Conservation (phyloP, 2,113 vertebrate genomes). For the Theristicus caerulescens region DNA sequence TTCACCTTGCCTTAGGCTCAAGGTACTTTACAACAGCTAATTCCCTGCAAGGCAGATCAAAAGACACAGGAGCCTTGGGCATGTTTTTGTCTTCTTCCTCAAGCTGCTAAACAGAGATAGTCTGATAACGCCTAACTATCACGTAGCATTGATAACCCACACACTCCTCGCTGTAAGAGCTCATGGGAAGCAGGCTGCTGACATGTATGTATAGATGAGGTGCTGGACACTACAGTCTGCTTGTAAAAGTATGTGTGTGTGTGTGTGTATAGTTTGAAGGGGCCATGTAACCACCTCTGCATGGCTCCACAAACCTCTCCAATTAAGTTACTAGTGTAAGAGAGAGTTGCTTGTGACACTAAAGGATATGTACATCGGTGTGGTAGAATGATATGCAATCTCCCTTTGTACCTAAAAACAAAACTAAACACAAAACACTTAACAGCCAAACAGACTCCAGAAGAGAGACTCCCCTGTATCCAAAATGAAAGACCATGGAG, state of each 20-base stretch:
- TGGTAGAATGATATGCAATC: not conserved
- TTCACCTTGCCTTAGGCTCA: constrained; percentile 35
- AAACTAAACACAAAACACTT: not conserved
- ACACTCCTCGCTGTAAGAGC: not conserved
- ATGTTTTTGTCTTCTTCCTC: constrained; percentile 23
- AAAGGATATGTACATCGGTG: fast-evolving
- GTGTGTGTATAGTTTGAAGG: not conserved
- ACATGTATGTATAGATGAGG: not conserved
- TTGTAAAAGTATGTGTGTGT: not conserved
- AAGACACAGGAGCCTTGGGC: not conserved
- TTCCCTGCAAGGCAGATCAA: constrained; percentile 41
- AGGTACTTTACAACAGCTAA: constrained; percentile 7
- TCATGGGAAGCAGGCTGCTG: not conserved
- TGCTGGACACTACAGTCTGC: not conserved
- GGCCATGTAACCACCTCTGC: not conserved
- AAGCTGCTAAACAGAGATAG: not conserved
- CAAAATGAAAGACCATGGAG: not conserved
- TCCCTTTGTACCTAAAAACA: not conserved
- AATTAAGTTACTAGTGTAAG: not conserved
- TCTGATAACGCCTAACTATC: not conserved
- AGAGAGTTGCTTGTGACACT: not conserved
- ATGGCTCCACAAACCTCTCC: not conserved
- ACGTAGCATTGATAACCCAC: not conserved
- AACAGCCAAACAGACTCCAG: not conserved
- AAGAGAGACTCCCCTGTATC: not conserved